Percentiles rank a stretch among this genome's conserved stretches.
phyloP scores from a whole-genome alignment of 1,140 invertebrate species.

The Drosophila malerkotliana region DNA sequence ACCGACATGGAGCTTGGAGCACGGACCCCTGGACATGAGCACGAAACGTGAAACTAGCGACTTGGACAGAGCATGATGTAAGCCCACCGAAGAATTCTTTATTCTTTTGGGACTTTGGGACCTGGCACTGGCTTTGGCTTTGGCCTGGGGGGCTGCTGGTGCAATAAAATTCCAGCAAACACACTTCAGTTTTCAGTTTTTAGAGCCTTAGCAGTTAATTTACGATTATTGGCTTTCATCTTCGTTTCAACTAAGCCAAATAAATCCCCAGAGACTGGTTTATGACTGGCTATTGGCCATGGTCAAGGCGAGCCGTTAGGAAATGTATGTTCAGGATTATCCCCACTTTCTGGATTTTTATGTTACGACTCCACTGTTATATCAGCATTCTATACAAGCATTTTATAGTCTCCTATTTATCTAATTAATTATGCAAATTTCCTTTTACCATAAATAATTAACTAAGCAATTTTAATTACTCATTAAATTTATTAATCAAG shows the following conservation, averaged over 20 bases:
- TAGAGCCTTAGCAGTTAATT: slow-evolving; percentile 51
- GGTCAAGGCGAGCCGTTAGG: slow-evolving; percentile 27
- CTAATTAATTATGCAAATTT: too few relatives aligned
- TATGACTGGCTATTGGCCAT: slow-evolving; percentile 15
- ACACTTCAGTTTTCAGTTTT: slow-evolving; percentile 31
- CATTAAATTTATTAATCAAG: slow-evolving; percentile 74
- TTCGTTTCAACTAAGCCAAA: slow-evolving; percentile 25
- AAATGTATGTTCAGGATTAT: not conserved
- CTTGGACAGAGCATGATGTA: slow-evolving; percentile 23
- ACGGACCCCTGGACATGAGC: not conserved
- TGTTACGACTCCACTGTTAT: not conserved
- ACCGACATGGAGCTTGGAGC: slow-evolving; percentile 18
- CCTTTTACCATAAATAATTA: not conserved
- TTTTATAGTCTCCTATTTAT: not conserved
- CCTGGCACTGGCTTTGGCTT: slow-evolving; percentile 1
- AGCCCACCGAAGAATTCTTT: slow-evolving; percentile 38
- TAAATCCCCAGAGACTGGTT: slow-evolving; percentile 37
- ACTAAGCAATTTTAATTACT: slow-evolving; percentile 44
- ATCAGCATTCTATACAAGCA: not conserved
- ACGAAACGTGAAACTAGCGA: not conserved
- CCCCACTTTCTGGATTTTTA: not conserved
- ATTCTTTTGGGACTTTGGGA: slow-evolving; percentile 14
- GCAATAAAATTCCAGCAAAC: slow-evolving; percentile 44
- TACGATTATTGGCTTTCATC: slow-evolving; percentile 64
- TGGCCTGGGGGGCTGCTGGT: not conserved